Conservation (phyloP, 2,888 invertebrate species). For the Fissipunctia ypsillon region DNA sequence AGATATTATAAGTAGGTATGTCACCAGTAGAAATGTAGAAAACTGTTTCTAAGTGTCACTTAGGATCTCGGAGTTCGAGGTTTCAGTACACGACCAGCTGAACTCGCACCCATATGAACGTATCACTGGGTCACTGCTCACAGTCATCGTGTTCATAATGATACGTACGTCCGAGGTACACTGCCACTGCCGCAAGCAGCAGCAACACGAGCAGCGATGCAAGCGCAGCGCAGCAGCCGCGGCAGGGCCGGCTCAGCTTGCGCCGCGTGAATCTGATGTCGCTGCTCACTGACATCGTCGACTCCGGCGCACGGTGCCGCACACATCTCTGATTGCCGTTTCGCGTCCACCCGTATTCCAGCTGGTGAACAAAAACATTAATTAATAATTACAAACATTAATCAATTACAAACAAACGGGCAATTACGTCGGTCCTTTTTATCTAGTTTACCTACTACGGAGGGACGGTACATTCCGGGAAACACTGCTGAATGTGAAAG, state of each 20-base stretch:
- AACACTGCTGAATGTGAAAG: conserved; percentile 38
- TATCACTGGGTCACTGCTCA: not conserved
- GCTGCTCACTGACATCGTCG: conserved; percentile 96
- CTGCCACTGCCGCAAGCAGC: conserved; percentile 90
- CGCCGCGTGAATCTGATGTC: conserved; percentile 97
- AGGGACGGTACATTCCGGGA: not conserved
- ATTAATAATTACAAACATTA: not conserved
- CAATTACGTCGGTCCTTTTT: not conserved
- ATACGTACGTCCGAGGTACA: conserved; percentile 92
- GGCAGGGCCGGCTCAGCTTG: conserved; percentile 95
- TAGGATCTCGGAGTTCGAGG: not conserved
- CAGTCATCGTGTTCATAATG: not conserved
- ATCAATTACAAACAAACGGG: not conserved
- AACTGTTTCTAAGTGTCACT: not conserved
- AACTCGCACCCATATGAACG: not conserved
- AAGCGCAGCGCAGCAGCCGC: conserved; percentile 96
- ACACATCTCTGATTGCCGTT: conserved; percentile 82
- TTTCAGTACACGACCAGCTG: not conserved
- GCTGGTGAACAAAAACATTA: conserved; percentile 72
- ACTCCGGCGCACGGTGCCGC: conserved; percentile 91
- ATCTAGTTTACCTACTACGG: not conserved
- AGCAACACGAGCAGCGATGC: conserved; percentile 95
- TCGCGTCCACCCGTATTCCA: conserved; percentile 86
- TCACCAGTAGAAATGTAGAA: not conserved
- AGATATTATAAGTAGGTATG: not conserved